These are phyloP conservation scores for Stegana nigrithorax DNA, from an alignment of 2,888 invertebrate species.

Conservation along the genomic window DNA sequence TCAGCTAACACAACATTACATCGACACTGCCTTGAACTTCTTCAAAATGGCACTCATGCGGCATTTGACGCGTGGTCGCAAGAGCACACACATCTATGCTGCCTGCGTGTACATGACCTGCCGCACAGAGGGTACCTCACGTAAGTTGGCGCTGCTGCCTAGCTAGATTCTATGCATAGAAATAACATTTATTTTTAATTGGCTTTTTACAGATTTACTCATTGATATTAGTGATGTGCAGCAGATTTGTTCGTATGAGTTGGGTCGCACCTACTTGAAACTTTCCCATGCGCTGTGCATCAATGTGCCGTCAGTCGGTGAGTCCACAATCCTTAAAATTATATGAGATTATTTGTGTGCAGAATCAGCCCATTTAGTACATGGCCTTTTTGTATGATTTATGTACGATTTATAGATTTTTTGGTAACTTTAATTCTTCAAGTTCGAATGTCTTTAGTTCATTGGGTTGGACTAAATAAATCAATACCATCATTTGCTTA, in stretches of 20 bases:
- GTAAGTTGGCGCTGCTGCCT: conserved; percentile 72
- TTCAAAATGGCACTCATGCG: conserved; percentile 90
- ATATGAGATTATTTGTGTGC: no score
- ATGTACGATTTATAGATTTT: no score
- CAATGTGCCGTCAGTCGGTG: conserved; percentile 87
- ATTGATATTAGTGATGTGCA: conserved; percentile 98
- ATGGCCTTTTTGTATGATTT: no score
- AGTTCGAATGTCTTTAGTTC: no score
- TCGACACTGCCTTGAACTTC: conserved; percentile 93
- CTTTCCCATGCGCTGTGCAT: conserved; percentile 91
- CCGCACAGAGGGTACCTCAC: conserved; percentile 92
- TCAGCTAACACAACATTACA: conserved; percentile 88
- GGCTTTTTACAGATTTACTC: conserved; percentile 78
- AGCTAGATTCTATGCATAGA: conserved; percentile 19
- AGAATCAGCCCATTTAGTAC: no score
- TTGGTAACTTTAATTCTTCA: no score
- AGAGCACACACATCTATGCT: conserved; percentile 90
- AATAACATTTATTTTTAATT: conserved; percentile 60
- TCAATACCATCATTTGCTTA: no score
- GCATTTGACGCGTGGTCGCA: conserved; percentile 90
- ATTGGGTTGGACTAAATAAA: no score
- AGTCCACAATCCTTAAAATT: conserved; percentile 69
- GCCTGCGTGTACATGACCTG: conserved; percentile 98
- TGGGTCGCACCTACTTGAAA: conserved; percentile 92
- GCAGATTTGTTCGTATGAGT: conserved; percentile 94